Conservation (phyloP, 2,797 vertebrate genomes). For the Holocentrus rufus region DNA sequence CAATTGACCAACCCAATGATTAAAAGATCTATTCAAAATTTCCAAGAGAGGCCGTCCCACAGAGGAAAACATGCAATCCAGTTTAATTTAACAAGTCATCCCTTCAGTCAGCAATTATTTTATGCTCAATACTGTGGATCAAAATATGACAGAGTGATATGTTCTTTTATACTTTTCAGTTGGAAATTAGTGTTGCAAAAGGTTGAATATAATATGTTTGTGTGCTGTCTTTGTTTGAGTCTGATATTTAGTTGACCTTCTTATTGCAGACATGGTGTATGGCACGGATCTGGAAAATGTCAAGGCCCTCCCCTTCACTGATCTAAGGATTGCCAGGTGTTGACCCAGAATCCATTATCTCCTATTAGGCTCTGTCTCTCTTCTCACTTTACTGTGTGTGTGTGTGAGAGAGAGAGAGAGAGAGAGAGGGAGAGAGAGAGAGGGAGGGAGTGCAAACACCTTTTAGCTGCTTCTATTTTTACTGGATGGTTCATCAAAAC, state of each 20-base stretch:
- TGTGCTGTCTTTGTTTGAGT: slow-evolving; percentile 57
- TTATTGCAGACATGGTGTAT: slow-evolving; percentile 66
- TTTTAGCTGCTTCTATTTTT: not conserved
- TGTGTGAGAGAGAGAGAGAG: slow-evolving; percentile 34
- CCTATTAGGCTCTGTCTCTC: slow-evolving; percentile 73
- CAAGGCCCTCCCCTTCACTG: slow-evolving; percentile 65
- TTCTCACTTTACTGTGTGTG: slow-evolving; percentile 35
- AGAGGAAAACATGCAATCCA: slow-evolving; percentile 49
- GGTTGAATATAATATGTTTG: slow-evolving; percentile 46
- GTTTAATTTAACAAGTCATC: slow-evolving; percentile 56
- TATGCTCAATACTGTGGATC: slow-evolving; percentile 4
- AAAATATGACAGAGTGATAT: slow-evolving; percentile 26
- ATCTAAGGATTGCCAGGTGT: slow-evolving; percentile 81
- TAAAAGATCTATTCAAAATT: slow-evolving; percentile 68
- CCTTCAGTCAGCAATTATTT: slow-evolving; percentile 40
- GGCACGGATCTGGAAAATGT: slow-evolving; percentile 76
- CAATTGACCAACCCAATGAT: slow-evolving; percentile 71
- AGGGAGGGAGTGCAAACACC: not conserved
- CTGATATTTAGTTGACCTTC: slow-evolving; percentile 70
- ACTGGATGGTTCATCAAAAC: slow-evolving; percentile 22
- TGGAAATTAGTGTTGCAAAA: slow-evolving; percentile 27
- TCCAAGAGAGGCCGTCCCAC: slow-evolving; percentile 52
- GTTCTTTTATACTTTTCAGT: slow-evolving; percentile 25
- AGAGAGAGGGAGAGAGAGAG: slow-evolving; percentile 6
- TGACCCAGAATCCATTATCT: slow-evolving; percentile 80